phyloP scores from a whole-genome alignment of 2,797 vertebrate genomes.

The Hipposideros larvatus region DNA sequence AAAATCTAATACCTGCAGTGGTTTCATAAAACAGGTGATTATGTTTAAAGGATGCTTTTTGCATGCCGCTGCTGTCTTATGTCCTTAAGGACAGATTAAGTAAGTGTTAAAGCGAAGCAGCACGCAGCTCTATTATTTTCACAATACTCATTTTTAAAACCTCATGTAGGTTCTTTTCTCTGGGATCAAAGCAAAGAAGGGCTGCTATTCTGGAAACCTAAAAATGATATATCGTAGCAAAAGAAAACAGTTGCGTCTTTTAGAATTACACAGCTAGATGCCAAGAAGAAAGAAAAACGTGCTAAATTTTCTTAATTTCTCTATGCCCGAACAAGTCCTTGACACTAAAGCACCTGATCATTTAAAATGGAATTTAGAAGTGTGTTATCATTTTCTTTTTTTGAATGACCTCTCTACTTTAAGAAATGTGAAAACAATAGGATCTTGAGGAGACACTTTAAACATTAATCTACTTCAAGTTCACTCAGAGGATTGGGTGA shows the following conservation, averaged over 20 bases:
- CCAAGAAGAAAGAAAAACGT: neutral
- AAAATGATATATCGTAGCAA: neutral
- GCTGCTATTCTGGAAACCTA: neutral
- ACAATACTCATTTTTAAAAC: slow-evolving; percentile 44
- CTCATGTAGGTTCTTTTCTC: neutral
- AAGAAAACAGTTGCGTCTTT: neutral
- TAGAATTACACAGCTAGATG: neutral
- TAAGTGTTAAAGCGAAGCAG: slow-evolving; percentile 3
- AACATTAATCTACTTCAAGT: neutral
- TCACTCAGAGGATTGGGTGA: slow-evolving; percentile 28
- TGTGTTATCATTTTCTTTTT: slow-evolving; percentile 32
- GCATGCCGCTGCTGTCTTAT: neutral
- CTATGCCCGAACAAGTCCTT: neutral
- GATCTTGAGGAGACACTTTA: slow-evolving; percentile 41
- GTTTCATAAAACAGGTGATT: slow-evolving; percentile 25
- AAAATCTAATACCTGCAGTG: neutral
- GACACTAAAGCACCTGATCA: neutral
- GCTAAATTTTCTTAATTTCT: slow-evolving; percentile 5
- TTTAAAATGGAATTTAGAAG: neutral
- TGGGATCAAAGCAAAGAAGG: neutral
- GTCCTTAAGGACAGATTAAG: slow-evolving; percentile 52
- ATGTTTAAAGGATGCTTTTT: slow-evolving; percentile 25
- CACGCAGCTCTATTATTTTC: slow-evolving; percentile 22
- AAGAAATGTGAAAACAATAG: neutral
- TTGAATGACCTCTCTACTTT: slow-evolving; percentile 30